Evolutionary conservation across 2,113 vertebrate genomes (phyloP).

Genomic region (Dolichallabes microphthalmus): DNA sequence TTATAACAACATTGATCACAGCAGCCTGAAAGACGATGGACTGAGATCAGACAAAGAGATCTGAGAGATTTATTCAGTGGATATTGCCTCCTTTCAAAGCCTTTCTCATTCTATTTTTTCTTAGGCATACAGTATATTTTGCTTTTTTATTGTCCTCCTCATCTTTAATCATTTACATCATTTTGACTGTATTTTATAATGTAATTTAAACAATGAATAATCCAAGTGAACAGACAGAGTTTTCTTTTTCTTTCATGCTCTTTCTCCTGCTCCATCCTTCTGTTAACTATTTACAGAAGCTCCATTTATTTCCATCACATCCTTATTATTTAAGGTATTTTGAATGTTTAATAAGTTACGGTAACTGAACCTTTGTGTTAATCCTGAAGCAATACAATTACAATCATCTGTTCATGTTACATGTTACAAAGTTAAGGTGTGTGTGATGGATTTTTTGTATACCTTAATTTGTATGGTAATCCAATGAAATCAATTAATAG

Average conservation of each 20-base stretch:
- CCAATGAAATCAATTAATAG: background rate
- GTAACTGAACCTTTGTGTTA: background rate
- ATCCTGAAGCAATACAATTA: slow-evolving; percentile 10
- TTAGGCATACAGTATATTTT: background rate
- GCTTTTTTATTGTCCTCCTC: background rate
- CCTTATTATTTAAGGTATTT: background rate
- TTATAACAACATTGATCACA: background rate
- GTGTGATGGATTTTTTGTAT: background rate
- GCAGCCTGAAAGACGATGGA: slow-evolving; percentile 48
- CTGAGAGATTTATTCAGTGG: slow-evolving; percentile 33
- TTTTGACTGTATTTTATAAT: background rate
- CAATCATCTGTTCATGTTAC: too few species aligned
- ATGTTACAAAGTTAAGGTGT: background rate
- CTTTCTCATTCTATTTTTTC: slow-evolving; percentile 21
- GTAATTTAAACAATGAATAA: background rate
- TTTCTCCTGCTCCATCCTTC: slow-evolving; percentile 27
- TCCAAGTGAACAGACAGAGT: background rate
- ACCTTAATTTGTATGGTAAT: background rate
- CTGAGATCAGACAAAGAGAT: slow-evolving; percentile 55
- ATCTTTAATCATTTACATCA: background rate
- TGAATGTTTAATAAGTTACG: background rate
- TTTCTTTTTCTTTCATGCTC: slow-evolving; percentile 36
- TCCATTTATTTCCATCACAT: background rate
- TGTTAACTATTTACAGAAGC: background rate
- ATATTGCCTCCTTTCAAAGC: slow-evolving; percentile 30